Percentiles rank a stretch among this genome's conserved stretches.
phyloP scores from a whole-genome alignment of 37 sponge, comb jelly and placozoan species.

The Amphimedon queenslandica region DNA sequence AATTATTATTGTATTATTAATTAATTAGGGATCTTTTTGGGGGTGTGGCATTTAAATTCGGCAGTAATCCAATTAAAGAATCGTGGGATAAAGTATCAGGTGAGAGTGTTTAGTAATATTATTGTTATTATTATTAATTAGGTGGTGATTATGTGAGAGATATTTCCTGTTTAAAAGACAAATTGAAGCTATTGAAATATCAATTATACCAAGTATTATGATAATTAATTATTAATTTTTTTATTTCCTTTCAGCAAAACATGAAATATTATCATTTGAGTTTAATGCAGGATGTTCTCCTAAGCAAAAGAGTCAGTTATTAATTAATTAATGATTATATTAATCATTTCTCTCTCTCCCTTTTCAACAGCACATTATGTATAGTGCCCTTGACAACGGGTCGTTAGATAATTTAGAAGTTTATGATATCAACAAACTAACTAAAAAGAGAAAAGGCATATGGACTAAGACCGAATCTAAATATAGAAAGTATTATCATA shows the following conservation, averaged over 20 bases:
- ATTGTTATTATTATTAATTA: not conserved
- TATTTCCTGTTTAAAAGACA: not conserved
- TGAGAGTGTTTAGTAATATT: constrained; percentile 15
- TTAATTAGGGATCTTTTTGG: constrained; percentile 32
- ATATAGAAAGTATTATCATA: no score
- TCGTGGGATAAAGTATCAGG: constrained; percentile 38
- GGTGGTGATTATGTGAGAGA: constrained; percentile 22
- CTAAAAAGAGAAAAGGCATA: no score
- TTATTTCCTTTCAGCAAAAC: not conserved
- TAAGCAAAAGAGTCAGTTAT: not conserved
- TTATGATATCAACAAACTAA: no score
- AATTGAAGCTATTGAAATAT: constrained; percentile 27
- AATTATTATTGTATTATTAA: not conserved
- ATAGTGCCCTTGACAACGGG: no score
- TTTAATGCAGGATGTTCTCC: not conserved
- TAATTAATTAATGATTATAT: no score
- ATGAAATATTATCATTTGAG: not conserved
- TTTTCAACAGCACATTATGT: no score
- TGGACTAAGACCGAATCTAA: no score
- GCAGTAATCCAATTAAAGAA: constrained; percentile 52
- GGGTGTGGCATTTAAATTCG: constrained; percentile 54
- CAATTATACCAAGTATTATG: constrained; percentile 48
- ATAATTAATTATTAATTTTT: not conserved
- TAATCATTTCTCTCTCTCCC: no score
- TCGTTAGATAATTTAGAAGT: no score